These are phyloP conservation scores for Physocephala rufipes DNA, from an alignment of 2,888 invertebrate genomes.

Conservation along the genomic window DNA sequence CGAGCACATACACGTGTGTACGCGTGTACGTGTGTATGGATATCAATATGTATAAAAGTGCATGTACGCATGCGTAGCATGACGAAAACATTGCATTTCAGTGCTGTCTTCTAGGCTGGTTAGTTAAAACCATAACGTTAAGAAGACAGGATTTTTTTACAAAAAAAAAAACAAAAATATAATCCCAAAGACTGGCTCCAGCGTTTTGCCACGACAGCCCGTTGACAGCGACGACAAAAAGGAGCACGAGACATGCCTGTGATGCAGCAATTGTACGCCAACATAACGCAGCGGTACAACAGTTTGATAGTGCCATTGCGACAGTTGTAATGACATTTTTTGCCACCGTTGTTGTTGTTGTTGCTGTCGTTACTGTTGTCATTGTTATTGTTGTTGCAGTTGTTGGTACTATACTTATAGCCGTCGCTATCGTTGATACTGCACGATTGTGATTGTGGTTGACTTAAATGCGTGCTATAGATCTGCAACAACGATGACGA, in stretches of 20 bases:
- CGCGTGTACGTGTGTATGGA: no score
- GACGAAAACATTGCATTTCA: no score
- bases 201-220: slow-evolving; percentile 27
- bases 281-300: neutral
- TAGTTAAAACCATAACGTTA: neutral
- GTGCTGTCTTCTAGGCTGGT: no score
- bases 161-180: neutral
- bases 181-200: slow-evolving; percentile 28
- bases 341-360: slow-evolving; percentile 4
- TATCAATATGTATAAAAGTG: no score
- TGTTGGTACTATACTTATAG: no score
- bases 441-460: neutral
- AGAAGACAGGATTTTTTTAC: neutral
- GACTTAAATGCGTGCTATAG: neutral
- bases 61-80: no score
- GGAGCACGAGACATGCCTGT: slow-evolving; percentile 34
- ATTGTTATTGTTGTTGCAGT: slow-evolving; percentile 17
- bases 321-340: slow-evolving; percentile 4
- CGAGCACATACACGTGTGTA: neutral
- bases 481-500: no score
- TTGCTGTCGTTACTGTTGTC: slow-evolving; percentile 1
- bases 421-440: neutral
- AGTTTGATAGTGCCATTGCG: slow-evolving; percentile 6
- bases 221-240: slow-evolving; percentile 34
- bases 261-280: slow-evolving; percentile 16